Conservation (phyloP, 2,888 invertebrate species). For the Melieria crassipennis region DNA sequence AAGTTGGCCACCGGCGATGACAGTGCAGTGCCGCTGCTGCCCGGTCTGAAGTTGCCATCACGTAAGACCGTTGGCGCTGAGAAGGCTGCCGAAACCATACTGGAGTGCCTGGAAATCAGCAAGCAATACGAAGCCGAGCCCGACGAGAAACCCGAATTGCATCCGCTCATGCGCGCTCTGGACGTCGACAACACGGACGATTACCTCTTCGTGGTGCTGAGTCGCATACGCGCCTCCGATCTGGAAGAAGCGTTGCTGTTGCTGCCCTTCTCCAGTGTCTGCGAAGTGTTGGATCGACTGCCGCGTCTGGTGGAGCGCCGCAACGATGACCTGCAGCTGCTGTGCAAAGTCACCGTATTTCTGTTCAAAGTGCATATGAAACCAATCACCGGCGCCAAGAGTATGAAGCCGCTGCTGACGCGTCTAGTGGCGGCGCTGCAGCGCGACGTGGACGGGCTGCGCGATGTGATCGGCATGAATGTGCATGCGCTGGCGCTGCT, state of each 20-base stretch:
- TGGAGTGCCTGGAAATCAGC: constrained; percentile 88
- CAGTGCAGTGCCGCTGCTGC: constrained; percentile 75
- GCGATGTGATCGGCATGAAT: constrained; percentile 89
- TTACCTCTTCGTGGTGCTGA: constrained; percentile 83
- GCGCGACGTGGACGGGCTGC: constrained; percentile 57
- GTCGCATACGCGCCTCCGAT: constrained; percentile 86
- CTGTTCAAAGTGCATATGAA: constrained; percentile 80
- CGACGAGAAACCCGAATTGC: constrained; percentile 67
- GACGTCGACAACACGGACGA: constrained; percentile 78
- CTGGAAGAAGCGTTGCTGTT: constrained; percentile 89
- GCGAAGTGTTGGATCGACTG: constrained; percentile 79
- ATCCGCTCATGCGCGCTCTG: constrained; percentile 85
- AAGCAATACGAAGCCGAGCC: constrained; percentile 68
- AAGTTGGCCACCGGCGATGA: constrained; percentile 77
- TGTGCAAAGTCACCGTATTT: constrained; percentile 80
- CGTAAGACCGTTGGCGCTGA: constrained; percentile 72
- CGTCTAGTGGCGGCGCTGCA: constrained; percentile 55
- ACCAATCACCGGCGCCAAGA: constrained; percentile 78
- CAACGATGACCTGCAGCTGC: constrained; percentile 79
- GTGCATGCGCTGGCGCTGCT: constrained; percentile 81
- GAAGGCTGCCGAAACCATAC: constrained; percentile 81
- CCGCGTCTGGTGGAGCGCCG: constrained; percentile 73
- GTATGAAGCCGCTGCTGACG: constrained; percentile 68
- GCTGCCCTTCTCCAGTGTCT: constrained; percentile 84
- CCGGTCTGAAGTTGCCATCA: constrained; percentile 83